Percentiles rank a stretch among this genome's conserved stretches.
Evolutionary conservation across 2,888 invertebrate genomes (phyloP).

Genomic region (Dynastes tityus): DNA sequence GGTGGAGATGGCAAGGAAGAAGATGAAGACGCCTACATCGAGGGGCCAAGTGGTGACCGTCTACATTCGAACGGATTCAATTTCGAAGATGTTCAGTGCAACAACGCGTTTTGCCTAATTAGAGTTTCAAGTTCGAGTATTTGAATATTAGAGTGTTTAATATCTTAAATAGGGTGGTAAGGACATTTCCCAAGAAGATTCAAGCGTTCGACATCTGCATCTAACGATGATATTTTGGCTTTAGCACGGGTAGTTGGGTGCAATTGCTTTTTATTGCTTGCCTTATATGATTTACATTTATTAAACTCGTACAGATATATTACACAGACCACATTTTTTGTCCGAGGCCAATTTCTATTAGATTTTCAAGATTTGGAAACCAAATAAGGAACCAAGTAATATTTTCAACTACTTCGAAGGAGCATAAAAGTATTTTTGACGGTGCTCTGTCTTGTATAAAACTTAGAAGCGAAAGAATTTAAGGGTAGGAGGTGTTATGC

Average conservation of each 20-base stretch:
- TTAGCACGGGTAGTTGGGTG: neutral
- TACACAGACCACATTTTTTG: too few species aligned
- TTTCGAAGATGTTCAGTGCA: constrained; percentile 22
- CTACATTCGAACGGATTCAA: constrained; percentile 35
- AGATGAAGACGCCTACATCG: constrained; percentile 32
- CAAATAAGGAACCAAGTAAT: too few species aligned
- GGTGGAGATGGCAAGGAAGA: neutral
- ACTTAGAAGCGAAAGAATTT: too few species aligned
- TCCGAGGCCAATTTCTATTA: too few species aligned
- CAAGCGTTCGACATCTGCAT: neutral
- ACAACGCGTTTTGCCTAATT: constrained; percentile 26
- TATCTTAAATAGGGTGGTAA: constrained; percentile 20
- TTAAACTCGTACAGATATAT: too few species aligned
- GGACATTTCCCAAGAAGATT: constrained; percentile 7
- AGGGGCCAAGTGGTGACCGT: constrained; percentile 15
- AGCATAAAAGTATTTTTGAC: too few species aligned
- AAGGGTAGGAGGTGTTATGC: too few species aligned
- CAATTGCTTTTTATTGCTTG: too few species aligned
- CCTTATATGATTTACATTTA: too few species aligned
- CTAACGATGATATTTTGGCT: constrained; percentile 5
- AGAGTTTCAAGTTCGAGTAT: constrained; percentile 27
- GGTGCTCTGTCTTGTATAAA: too few species aligned
- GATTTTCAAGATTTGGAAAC: too few species aligned
- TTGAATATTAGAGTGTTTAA: constrained; percentile 26
- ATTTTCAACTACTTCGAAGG: too few species aligned